Conservation (phyloP, 2,113 vertebrate genomes). For the Gymnarchus niloticus region DNA sequence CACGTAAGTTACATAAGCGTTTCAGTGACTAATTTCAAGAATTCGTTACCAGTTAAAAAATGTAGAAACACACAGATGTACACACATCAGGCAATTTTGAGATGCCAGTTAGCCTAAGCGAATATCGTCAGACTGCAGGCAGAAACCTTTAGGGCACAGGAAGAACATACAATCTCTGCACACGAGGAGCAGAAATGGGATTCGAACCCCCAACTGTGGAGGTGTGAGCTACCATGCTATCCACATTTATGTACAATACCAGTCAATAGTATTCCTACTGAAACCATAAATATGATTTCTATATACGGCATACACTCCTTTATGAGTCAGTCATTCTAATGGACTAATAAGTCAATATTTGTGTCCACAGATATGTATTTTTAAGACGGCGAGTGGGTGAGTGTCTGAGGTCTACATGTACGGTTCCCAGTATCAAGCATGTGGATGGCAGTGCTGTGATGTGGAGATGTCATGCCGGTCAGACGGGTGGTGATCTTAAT, state of each 20-base stretch:
- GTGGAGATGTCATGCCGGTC: neutral
- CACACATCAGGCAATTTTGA: neutral
- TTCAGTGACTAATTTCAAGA: too few relatives aligned
- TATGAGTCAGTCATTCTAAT: too few relatives aligned
- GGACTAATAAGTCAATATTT: too few relatives aligned
- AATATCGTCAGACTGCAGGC: neutral
- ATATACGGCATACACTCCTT: neutral
- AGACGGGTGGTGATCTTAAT: neutral
- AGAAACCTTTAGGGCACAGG: neutral
- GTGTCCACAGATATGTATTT: neutral
- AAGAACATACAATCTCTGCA: neutral
- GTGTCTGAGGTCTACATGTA: too few relatives aligned
- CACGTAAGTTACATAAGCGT: too few relatives aligned
- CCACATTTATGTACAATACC: neutral
- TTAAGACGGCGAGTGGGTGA: neutral
- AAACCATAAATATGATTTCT: neutral
- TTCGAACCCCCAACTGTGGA: neutral
- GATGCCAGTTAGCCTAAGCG: neutral
- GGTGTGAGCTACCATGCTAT: neutral
- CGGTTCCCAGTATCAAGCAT: neutral
- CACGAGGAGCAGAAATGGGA: neutral
- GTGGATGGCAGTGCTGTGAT: neutral
- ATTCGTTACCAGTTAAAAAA: too few relatives aligned
- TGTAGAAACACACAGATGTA: too few relatives aligned
- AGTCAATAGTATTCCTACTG: neutral